Evolutionary conservation across 53 echinoderm and acorn worm genomes (phyloP), one percentile per base, ranked within the genome.

Genomic region (Patiria pectinifera): DNA sequence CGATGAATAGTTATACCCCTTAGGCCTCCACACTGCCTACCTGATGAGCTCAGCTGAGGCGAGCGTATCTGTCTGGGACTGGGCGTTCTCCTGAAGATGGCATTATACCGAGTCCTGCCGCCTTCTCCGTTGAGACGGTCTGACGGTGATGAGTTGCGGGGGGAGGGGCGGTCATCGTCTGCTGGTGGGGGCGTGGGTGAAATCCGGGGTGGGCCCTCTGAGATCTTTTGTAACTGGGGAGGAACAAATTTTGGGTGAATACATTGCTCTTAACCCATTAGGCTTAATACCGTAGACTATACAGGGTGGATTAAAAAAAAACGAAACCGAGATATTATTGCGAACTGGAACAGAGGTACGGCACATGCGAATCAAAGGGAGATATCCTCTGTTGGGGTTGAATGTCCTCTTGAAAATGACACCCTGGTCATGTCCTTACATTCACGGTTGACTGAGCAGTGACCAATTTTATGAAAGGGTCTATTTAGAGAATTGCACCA

Each of bases 71-170:
- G 66, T 15, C 87, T 62, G 25, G 95, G 95, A 71, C 95, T 95
- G 24, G 95, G 95, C n/a, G 93, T 95, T 53, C 87, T 86, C 60
- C 76, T 82, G 62, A 93, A 83, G 48, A 91, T 84, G 46, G 91
- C 79, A 16, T 78, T 23, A 44, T 93, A 95, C 14, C 69, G 48
- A 75, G 77, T 62, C 19, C 87, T 87, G 9, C 16, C 9, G 18
- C 72, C 61, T 11, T 77, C 77, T 43, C 78, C 61, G 44, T 78
- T 78, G 59, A 47, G 21, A 48, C 13, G 12, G 76, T 75, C 10
- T 9, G 46, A 13, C 9, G 46, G 16, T 45, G 79, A 45, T 3
- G 79, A 45, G 45, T 11, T 35, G 21, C 25, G 76, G 6, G 12
- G 47, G 15, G 47, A 9, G 79, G 46, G 45, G 79, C 9, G 9